Evolutionary conservation across 2,797 vertebrate genomes (phyloP).

Genomic region (Platalea minor): DNA sequence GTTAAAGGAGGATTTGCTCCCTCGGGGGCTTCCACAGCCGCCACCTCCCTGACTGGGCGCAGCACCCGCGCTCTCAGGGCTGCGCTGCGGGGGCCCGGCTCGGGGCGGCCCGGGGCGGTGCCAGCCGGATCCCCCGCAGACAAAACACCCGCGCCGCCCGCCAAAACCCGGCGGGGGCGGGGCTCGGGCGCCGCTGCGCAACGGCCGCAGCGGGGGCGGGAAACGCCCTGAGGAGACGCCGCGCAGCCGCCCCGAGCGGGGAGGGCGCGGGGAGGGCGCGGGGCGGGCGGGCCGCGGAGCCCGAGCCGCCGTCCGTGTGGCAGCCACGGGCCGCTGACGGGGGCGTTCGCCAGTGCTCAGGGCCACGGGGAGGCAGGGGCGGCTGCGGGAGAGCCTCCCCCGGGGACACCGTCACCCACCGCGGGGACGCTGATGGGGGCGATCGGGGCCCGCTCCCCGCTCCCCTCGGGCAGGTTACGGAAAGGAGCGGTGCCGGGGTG

Average conservation of each 20-base stretch:
- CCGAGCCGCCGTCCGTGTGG: background rate
- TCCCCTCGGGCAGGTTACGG: accelerated
- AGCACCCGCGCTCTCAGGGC: background rate
- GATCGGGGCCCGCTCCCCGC: accelerated
- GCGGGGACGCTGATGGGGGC: too few species aligned
- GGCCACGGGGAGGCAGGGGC: background rate
- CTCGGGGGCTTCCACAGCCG: background rate
- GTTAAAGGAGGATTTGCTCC: accelerated
- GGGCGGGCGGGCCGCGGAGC: background rate
- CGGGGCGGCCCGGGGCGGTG: too few species aligned
- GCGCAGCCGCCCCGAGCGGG: background rate
- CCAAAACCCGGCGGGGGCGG: background rate
- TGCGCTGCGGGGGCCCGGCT: background rate
- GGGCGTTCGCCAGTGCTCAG: background rate
- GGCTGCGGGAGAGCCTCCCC: background rate
- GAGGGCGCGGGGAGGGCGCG: background rate
- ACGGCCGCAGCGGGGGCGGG: background rate
- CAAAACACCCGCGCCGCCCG: background rate
- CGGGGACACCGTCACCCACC: too few species aligned
- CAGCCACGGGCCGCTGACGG: background rate
- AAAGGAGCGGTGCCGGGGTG: too few species aligned
- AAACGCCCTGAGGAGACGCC: background rate
- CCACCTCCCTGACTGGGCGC: background rate
- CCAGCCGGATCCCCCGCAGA: background rate
- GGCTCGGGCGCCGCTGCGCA: background rate